Evolutionary conservation across 2,113 vertebrate genomes (phyloP), one percentile per base, ranked within the genome.

Genomic region (Ammospiza caudacuta): DNA sequence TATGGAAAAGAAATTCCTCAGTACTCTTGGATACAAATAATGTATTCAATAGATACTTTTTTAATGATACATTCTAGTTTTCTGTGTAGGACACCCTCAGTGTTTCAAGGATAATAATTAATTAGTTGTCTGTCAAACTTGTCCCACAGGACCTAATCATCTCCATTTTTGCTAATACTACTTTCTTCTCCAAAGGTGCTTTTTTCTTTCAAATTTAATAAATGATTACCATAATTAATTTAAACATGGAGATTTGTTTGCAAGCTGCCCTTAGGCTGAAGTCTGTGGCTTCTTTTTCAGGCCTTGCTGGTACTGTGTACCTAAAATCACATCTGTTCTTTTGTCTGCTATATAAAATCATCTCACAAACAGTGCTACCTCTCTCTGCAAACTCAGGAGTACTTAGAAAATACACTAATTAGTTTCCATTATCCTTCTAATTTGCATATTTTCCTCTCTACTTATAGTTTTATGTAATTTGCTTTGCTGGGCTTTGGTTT

Each of bases 121-220:
- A 76, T 43, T 70, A 35, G n/a, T 86, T 83, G 24, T 80, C 72
- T 86, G 68, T 83, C 43, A 69, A 81, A 68, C 33, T 86, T 74
- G 57, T 80, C 68, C 72, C 72, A 37, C 28, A 51, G 73, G 82
- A 90, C 55, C 59, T 74, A 88, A 90, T 95, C 37, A 70, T 69
- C 55, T 80, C 29, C 27, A n/a, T n/a, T 79, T 77, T 57, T 82
- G 24, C 31, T 76, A 64, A 47, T 27, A 23, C 51, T 78, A 23
- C 9, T 22, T 79, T 87, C 23, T 85, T 83, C 83, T 95, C 59
- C 43, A 74, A 88, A 86, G 79, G 63, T 95, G 27, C 2, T 86
- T 92, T 84, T 84, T 90, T 57, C 46, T 66, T 90, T 92, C 54
- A 80, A 67, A 81, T 74, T 43, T 80, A 63, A 58, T 74, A 88